Percentiles rank a stretch among this genome's conserved stretches.
Evolutionary conservation across 2,888 invertebrate genomes (phyloP).

Genomic region (Tenthredo mesomela): DNA sequence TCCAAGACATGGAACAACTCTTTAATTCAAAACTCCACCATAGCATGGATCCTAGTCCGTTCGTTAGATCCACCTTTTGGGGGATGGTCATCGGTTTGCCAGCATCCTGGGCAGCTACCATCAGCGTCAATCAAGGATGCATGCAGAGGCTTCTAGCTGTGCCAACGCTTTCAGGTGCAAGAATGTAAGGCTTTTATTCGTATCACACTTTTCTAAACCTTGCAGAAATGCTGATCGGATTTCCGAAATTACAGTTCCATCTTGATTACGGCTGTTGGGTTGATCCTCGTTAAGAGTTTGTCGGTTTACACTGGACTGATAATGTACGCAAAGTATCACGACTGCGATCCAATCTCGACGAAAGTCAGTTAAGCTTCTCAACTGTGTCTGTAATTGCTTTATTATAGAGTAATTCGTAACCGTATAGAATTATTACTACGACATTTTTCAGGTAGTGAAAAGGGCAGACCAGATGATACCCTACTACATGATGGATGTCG

Average conservation of each 20-base stretch:
- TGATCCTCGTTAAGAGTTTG: slow-evolving; percentile 80
- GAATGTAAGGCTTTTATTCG: slow-evolving; percentile 73
- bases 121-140: slow-evolving; percentile 81
- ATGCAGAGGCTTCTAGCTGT: slow-evolving; percentile 83
- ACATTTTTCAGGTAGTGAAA: slow-evolving; percentile 61
- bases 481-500: slow-evolving; percentile 86
- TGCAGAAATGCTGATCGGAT: neutral
- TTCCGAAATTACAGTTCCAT: slow-evolving; percentile 69
- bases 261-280: slow-evolving; percentile 76
- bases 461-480: slow-evolving; percentile 82
- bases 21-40: neutral
- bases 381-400: neutral
- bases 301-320: slow-evolving; percentile 82
- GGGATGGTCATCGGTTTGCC: slow-evolving; percentile 81
- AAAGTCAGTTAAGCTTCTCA: slow-evolving; percentile 72
- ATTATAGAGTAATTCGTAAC: neutral
- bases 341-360: slow-evolving; percentile 84
- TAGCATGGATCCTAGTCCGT: slow-evolving; percentile 83
- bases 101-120: slow-evolving; percentile 80
- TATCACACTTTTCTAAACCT: neutral
- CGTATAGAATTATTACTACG: no score
- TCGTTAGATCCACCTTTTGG: slow-evolving; percentile 82
- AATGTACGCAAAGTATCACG: slow-evolving; percentile 83
- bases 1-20: neutral
- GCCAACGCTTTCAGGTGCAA: slow-evolving; percentile 80